A percentile compares a stretch with the other conserved stretches of the same genome.
Conservation (phyloP, 2,888 invertebrate genomes). For the Fragum fragum region DNA sequence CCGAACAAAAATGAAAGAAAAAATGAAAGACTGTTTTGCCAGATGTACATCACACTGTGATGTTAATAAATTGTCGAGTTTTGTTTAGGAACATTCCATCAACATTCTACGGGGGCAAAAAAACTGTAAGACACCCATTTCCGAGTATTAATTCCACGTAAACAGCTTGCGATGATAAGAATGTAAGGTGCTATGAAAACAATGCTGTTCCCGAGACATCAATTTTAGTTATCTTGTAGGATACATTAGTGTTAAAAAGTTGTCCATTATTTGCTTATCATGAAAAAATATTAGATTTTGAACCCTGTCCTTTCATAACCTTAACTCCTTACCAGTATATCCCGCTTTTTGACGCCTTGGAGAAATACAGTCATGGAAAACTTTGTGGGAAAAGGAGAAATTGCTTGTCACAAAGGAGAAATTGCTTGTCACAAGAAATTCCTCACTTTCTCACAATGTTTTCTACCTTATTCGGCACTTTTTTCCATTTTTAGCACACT, state of each 20-base stretch:
- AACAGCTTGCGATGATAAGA: background rate
- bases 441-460: no score
- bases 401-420: no score
- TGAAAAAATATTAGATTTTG: no score
- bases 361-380: no score
- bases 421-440: no score
- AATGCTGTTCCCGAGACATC: background rate
- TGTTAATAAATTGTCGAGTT: conserved; percentile 10
- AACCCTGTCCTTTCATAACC: no score
- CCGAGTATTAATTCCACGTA: background rate
- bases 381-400: no score
- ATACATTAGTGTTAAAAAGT: background rate
- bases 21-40: background rate
- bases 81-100: conserved; percentile 17
- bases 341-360: no score
- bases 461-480: no score
- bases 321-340: no score
- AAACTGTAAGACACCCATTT: background rate
- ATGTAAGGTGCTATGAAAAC: background rate
- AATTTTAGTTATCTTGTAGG: background rate
- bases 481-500: no score
- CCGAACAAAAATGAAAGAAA: background rate
- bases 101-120: conserved; percentile 3
- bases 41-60: conserved; percentile 1
- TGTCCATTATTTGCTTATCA: no score